Base-by-base conservation (phyloP, 2,888 invertebrate genomes). In the Argyresthia goedartella region DNA sequence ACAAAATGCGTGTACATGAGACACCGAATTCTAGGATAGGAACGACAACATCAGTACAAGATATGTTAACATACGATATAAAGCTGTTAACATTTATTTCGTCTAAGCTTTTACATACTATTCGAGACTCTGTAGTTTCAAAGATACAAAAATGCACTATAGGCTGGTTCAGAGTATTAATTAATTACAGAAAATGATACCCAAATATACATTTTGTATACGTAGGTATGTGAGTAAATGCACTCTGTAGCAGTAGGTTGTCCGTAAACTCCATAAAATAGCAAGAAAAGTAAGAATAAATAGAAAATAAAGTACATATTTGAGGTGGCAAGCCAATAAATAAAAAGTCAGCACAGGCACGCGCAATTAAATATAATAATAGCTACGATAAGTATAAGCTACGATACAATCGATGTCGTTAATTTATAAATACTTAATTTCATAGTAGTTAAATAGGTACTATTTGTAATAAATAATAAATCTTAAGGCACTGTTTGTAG, bases 391-490 rank as follows among this genome's bases (percentile, higher is more conserved):
- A 25, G 33, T 11, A 15, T 25, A 11, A 49, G 25, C 49, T 49
- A 49, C 41, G 41, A 25, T 25, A 25, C 25, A 25, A 25, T 49
- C 49, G 42, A 49, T 41, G n/a, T 50, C 33, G 41, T 34, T 43
- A 50, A 14, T 50, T 50, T 41, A 50, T 41, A 49, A 49, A 41
- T 41, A 25, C 41, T 49, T 25, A 49, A 43, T 14, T 50, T 50
- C 25, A 42, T 49, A 43, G 43, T 14, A n/a, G 41, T 52, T 43
- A 48, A 48, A 52, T 52, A 51, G 14, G 13, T 67, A 76, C 48
- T 48, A 77, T 71, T 82, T 81, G 81, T 76, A 85, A 84, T 84
- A 82, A 85, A 86, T 85, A 82, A 82, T 68, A 80, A 25, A 79
- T 82, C 73, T 77, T 84, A 85, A 85, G 85, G 85, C 85, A 85